Base-by-base conservation (phyloP, 2,797 vertebrate species). In the Petrocephalus schoutedeni region DNA sequence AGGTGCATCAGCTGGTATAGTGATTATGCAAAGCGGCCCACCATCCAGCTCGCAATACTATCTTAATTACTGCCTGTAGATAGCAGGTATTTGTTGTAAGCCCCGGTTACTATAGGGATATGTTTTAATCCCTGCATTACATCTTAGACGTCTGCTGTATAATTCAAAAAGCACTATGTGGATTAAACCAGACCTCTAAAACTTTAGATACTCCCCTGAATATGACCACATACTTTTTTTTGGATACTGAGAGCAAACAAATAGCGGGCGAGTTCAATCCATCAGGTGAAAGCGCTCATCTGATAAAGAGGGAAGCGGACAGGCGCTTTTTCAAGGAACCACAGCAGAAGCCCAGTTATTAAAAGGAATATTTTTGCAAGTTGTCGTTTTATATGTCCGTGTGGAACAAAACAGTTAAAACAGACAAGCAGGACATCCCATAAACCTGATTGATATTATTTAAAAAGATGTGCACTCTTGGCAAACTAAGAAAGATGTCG, bases 381-480 rank as follows among this genome's bases (percentile, higher is more conserved):
- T 86, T 86, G 8, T 86, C 6, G 0, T 49, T 88, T 56, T 80
- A 57, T 58, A 45, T 89, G 93, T 93, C 93, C 90, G 93, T 90
- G 90, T 90, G 93, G 91, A 92, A 92, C 90, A 92, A 83, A 83
- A 92, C 89, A 92, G 93, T 92, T 91, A 88, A 93, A 93, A 93
- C 91, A 91, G 92, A 94, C 93, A 94, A 93, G 94, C 90, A 92
- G 91, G 91, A 93, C 90, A 94, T 90, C 93, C 93, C 92, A 95
- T 95, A 93, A 95, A 95, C 90, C 84, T 95, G 94, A 96, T 95
- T 94, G 94, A 95, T 93, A 90, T 90, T 94, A 93, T 95, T 95
- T 93, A 95, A 92, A 95, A 95, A 96, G 92, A 94, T 95, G 91
- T 93, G 92, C 67, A 80, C 92, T 90, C 94, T 95, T 93, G 93